phyloP scores from a whole-genome alignment of 2,797 vertebrate genomes.

The Tiaroga cobitis region DNA sequence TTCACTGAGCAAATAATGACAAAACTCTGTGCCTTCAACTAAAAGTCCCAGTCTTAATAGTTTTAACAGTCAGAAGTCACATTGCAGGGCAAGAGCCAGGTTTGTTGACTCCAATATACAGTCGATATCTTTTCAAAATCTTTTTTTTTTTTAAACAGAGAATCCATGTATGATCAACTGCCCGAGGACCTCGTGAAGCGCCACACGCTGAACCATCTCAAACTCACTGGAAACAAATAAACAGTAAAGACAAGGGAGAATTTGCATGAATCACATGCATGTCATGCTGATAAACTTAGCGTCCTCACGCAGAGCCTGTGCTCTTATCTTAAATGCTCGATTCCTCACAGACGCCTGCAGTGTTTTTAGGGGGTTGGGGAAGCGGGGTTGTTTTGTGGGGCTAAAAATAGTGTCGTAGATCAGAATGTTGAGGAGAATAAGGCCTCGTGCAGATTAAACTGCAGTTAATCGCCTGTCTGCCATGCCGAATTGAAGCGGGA shows the following conservation, averaged over 20 bases:
- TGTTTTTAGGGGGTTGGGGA: slow-evolving; percentile 33
- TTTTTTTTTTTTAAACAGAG: slow-evolving; percentile 31
- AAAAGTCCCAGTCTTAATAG: background rate
- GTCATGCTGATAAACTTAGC: slow-evolving; percentile 25
- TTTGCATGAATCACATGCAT: slow-evolving; percentile 52
- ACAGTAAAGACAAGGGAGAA: slow-evolving; percentile 34
- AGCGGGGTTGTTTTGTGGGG: slow-evolving; percentile 36
- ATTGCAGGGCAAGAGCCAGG: background rate
- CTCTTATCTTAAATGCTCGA: slow-evolving; percentile 49
- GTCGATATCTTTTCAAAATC: slow-evolving; percentile 39
- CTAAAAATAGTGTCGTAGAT: slow-evolving; percentile 53
- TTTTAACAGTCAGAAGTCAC: slow-evolving; percentile 39
- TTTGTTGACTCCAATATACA: slow-evolving; percentile 14
- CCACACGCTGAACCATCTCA: slow-evolving; percentile 1
- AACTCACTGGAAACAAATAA: slow-evolving; percentile 30
- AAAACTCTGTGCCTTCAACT: background rate
- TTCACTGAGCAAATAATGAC: background rate
- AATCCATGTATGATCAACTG: slow-evolving; percentile 29
- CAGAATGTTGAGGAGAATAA: slow-evolving; percentile 42
- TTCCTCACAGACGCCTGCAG: slow-evolving; percentile 46
- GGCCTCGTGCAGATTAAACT: slow-evolving; percentile 44
- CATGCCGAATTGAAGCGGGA: background rate
- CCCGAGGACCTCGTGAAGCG: background rate
- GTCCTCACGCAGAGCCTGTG: slow-evolving; percentile 4
- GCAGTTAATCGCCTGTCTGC: slow-evolving; percentile 43